These are phyloP conservation scores for Bicyclus anynana DNA, from an alignment of 1,140 invertebrate species.

Conservation along the genomic window DNA sequence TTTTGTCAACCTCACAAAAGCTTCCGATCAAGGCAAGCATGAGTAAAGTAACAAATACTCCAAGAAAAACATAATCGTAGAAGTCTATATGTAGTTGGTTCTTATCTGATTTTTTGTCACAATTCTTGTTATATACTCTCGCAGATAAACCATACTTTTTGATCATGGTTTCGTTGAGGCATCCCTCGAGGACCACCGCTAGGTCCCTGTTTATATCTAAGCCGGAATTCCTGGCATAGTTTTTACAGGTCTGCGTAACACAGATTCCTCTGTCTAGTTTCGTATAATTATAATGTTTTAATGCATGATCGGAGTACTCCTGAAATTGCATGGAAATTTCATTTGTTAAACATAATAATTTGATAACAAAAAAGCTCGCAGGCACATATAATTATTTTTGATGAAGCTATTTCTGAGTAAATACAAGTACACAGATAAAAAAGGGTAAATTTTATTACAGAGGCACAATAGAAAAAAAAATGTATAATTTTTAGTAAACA, in stretches of 20 bases:
- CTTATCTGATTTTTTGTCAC: background rate
- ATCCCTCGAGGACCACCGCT: background rate
- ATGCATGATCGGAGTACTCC: background rate
- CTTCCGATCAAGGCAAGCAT: background rate
- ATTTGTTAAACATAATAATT: too few species aligned
- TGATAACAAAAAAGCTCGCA: too few species aligned
- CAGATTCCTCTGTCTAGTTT: background rate
- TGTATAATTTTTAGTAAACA: too few species aligned
- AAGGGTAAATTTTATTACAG: too few species aligned
- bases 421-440: too few species aligned
- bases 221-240: background rate
- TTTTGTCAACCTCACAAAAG: background rate
- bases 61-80: background rate
- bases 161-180: background rate
- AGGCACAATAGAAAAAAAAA: too few species aligned
- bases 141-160: background rate
- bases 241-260: background rate
- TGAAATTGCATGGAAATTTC: too few species aligned
- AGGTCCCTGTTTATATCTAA: background rate
- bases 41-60: background rate
- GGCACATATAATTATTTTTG: too few species aligned
- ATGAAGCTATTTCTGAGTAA: too few species aligned
- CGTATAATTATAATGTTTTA: conserved; percentile 1
- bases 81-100: background rate
- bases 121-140: background rate